Evolutionary conservation across 2,888 invertebrate species (phyloP).

Genomic region (Tenthredo notha): DNA sequence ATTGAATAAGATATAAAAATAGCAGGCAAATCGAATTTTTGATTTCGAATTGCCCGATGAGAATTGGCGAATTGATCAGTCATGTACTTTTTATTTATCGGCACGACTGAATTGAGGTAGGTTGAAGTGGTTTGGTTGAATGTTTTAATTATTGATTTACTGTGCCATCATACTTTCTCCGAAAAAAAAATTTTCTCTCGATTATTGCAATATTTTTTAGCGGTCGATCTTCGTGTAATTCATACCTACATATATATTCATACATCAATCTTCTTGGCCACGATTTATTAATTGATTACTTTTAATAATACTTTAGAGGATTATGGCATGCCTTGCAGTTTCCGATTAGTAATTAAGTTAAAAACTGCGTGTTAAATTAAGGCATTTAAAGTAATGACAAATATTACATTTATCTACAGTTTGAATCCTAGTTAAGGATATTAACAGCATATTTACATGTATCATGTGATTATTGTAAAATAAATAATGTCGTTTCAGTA

Average conservation of each 20-base stretch:
- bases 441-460: not conserved
- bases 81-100: not conserved
- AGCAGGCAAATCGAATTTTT: not conserved
- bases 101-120: not conserved
- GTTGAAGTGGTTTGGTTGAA: not conserved
- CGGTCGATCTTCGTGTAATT: not conserved
- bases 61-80: not conserved
- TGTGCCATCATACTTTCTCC: not conserved
- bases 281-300: not conserved
- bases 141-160: not conserved
- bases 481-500: not conserved
- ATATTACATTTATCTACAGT: not conserved
- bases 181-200: not conserved
- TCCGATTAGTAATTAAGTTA: not conserved
- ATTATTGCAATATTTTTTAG: not conserved
- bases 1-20: not conserved
- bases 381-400: not conserved
- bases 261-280: not conserved
- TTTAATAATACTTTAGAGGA: not conserved
- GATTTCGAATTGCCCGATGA: not conserved
- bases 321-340: not conserved
- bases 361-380: not conserved
- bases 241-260: not conserved
- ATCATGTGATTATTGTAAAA: not conserved
- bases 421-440: not conserved